phyloP scores from a whole-genome alignment of 2,888 invertebrate genomes.

The Lypha dubia region DNA sequence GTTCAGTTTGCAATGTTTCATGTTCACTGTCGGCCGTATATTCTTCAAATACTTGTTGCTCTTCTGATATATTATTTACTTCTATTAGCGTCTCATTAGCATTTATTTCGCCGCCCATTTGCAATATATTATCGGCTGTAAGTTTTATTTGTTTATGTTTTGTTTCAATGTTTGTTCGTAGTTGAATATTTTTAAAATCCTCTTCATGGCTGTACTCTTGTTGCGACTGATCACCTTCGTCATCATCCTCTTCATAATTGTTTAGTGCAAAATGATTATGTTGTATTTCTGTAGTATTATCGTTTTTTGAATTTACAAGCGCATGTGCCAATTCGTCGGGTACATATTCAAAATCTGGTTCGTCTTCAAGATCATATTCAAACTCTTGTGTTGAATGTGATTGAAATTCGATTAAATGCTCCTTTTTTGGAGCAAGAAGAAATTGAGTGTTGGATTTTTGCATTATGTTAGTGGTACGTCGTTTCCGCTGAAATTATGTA shows the following conservation, averaged over 20 bases:
- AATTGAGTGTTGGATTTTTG: conserved; percentile 29
- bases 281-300: conserved; percentile 33
- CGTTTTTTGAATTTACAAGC: conserved; percentile 42
- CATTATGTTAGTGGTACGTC: conserved; percentile 11
- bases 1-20: conserved; percentile 4
- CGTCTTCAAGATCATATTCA: conserved; percentile 55
- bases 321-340: conserved; percentile 42
- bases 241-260: conserved; percentile 23
- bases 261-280: conserved; percentile 16
- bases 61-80: conserved; percentile 15
- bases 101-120: conserved; percentile 6
- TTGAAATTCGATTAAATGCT: conserved; percentile 54
- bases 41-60: conserved; percentile 32
- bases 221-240: conserved; percentile 44
- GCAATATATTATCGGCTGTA: neutral
- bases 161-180: conserved; percentile 21
- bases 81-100: neutral
- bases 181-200: conserved; percentile 39
- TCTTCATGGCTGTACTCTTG: conserved; percentile 30
- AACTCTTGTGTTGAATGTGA: conserved; percentile 37
- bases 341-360: conserved; percentile 60
- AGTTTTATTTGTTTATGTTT: conserved; percentile 46
- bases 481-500: conserved; percentile 59
- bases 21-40: conserved; percentile 23
- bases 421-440: conserved; percentile 35